Base-by-base conservation (phyloP, 23 tunicate species). In the Ascidia mentula region DNA sequence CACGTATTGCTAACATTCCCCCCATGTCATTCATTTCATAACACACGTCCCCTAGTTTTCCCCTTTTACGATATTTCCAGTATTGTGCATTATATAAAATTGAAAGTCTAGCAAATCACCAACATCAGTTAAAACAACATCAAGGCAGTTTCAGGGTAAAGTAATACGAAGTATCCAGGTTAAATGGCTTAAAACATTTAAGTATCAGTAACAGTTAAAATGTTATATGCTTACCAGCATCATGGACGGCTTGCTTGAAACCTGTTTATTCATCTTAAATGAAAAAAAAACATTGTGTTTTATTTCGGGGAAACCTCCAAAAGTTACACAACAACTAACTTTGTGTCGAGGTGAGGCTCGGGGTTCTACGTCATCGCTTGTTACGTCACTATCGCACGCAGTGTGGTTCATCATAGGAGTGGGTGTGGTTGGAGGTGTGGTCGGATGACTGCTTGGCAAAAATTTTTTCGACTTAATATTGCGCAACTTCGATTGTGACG, bases 391-490 rank as follows among this genome's bases (percentile, higher is more conserved):
- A 42, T 71, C 78, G 30, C 18, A 71, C 34, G 20, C 37, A 28
- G 20, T 59, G 35, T 46, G 73, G 31, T 36, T 6, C 9, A 79
- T 26, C 45, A 74, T 24, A 4, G 79, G 90, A 46, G 80, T 59
- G 13, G 90, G 90, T 31, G 84, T 86, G 31, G 90, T 59, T 5
- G 90, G 90, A 0, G 90, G 90, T 7, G 90, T 83, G 31, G 59
- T 38, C 34, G 79, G 86, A 17, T 77, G 79, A 33, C 86, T 82
- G 69, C n/a, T n/a, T n/a, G n/a, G n/a, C n/a, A n/a, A n/a, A n/a
- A n/a, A n/a, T n/a, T n/a, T n/a, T n/a, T n/a, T n/a, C n/a, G n/a
- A n/a, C n/a, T n/a, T n/a, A n/a, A n/a, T 53, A 20, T 53, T 3
- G 12, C 13, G 22, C 65, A 5, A 9, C 24, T 28, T 5, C 24